These are phyloP conservation scores for Frankliniella intonsa DNA, from an alignment of 2,888 invertebrate genomes.

Conservation along the genomic window DNA sequence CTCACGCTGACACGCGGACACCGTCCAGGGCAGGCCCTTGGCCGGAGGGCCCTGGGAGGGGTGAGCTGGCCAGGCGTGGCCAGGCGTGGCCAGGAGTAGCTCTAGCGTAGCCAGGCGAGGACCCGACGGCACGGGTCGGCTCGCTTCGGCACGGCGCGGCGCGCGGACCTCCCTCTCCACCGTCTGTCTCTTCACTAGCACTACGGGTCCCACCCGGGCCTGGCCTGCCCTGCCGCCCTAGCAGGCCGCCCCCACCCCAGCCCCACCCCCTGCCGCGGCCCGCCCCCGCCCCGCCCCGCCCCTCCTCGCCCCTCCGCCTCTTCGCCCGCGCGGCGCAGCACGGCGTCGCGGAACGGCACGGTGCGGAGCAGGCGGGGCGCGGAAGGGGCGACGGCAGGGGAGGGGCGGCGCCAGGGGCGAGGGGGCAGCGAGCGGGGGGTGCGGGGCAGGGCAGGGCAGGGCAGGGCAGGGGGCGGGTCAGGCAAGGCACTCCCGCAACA, in stretches of 20 bases:
- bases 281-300: conserved; percentile 34
- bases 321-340: conserved; percentile 35
- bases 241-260: conserved; percentile 35
- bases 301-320: conserved; percentile 43
- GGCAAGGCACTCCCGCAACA: conserved; percentile 34
- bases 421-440: conserved; percentile 33
- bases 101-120: neutral
- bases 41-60: neutral
- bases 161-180: neutral
- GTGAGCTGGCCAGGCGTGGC: no score
- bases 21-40: neutral
- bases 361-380: conserved; percentile 1
- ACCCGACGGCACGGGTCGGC: neutral
- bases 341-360: conserved; percentile 20
- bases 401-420: conserved; percentile 33
- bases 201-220: conserved; percentile 49
- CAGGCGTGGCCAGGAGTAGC: no score
- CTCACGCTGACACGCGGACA: neutral
- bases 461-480: conserved; percentile 27
- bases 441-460: conserved; percentile 12
- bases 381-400: neutral
- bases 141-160: neutral
- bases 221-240: conserved; percentile 45
- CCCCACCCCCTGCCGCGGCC: conserved; percentile 33
- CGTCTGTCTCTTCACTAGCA: conserved; percentile 22